phyloP scores from a whole-genome alignment of 2,113 vertebrate species.

The Cochlearius cochlearius region DNA sequence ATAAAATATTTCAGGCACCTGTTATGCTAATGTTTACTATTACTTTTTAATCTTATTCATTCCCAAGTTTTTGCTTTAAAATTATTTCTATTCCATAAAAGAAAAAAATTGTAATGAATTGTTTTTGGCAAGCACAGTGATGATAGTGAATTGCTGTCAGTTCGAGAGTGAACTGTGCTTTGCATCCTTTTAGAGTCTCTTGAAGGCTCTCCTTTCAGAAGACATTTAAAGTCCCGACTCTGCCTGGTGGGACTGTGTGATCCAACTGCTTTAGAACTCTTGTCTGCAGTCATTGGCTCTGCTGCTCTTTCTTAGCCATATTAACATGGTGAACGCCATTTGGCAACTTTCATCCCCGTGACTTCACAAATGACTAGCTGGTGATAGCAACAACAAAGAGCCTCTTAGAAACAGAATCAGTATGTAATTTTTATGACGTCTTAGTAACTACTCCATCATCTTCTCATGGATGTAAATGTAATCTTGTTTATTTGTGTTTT shows the following conservation, averaged over 20 bases:
- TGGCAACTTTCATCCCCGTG: background rate
- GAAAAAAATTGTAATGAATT: rapidly evolving
- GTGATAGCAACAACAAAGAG: background rate
- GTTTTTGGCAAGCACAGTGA: background rate
- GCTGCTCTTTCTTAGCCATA: background rate
- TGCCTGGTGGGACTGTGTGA: background rate
- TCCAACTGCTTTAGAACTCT: background rate
- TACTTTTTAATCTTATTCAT: background rate
- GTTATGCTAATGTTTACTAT: background rate
- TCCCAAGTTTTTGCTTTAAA: background rate
- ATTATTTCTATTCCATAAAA: background rate
- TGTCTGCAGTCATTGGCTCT: background rate
- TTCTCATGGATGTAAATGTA: background rate
- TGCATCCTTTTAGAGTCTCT: background rate
- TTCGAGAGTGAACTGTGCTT: background rate
- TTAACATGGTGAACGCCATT: background rate
- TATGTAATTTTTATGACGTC: background rate
- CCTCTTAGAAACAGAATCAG: background rate
- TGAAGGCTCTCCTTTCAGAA: background rate
- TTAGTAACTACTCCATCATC: background rate
- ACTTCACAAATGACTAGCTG: background rate
- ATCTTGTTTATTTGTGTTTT: conserved; percentile 31
- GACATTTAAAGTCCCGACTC: background rate
- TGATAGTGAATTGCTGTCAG: background rate
- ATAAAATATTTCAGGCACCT: background rate